Base-by-base conservation (phyloP, 2,797 vertebrate species). In the Scleropages formosus region DNA sequence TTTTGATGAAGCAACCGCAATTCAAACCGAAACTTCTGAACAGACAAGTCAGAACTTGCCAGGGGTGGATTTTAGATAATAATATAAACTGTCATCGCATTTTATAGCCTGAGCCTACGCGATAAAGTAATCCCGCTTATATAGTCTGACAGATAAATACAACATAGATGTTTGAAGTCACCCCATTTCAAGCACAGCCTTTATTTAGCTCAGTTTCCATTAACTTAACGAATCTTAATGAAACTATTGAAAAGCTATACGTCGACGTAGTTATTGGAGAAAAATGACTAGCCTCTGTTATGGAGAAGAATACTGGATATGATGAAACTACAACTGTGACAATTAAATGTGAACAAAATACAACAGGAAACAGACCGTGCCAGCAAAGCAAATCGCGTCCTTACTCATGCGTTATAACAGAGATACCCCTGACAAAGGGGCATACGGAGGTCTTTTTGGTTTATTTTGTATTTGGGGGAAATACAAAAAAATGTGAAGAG, bases 401-500 rank as follows among this genome's bases (percentile, higher is more conserved):
- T 80, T 81, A 79, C 82, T 86, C 82, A 80, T 84, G 44, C 78
- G 78, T 82, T 79, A 79, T 80, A 81, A 80, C 79, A 56, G 85
- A 77, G 81, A 82, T 77, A 74, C 79, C 68, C 81, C 82, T 67
- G 75, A 71, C 27, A 58, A 61, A 53, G 8, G 61, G 77, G 63
- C 26, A 53, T 61, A 73, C 76, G 77, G 82, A 73, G 56, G 79
- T 79, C 76, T 72, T 82, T 81, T 66, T 80, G 66, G 81, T 83
- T 79, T 83, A 77, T 75, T 82, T 83, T 83, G 78, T 84, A 83
- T 72, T 85, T 87, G 84, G 85, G 84, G 79, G 81, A 84, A 75
- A 80, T 88, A 88, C 72, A 80, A 80, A 89, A 79, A 89, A 93
- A 91, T 92, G 91, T 93, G 91, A 92, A 80, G 82, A 92, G 88